Evolutionary conservation across 2,888 invertebrate genomes (phyloP), one percentile per base, ranked within the genome.

Genomic region (Pelosia muscerda): DNA sequence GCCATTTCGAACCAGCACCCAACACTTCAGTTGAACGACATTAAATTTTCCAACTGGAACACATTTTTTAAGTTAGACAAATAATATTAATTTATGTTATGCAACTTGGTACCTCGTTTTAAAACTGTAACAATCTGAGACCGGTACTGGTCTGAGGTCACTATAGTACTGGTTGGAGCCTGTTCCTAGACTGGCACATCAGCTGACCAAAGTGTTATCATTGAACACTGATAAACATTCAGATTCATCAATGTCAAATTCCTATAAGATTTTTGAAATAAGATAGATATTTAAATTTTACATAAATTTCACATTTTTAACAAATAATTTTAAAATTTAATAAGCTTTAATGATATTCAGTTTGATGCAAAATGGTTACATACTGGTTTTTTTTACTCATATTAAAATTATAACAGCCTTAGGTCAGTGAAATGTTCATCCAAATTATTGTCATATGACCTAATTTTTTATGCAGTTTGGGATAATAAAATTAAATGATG

Each of bases 201-300:
- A 87, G 87, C 86, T 88, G 88, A 88, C 78, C 77, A 69, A 15
- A 58, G 65, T 66, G 49, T 67, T 84, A 86, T 87, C 85, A 84
- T 57, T 76, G 71, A 69, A 64, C 42, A 73, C 72, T 82, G 86
- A 84, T 87, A 87, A 86, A 74, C n/a, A 71, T 78, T 58, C 57
- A 73, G 77, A 90, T 90, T 87, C 81, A 88, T 91, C 91, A 90
- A 79, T 87, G 88, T 88, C 89, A 87, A n/a, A 72, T 67, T 19
- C 49, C 8, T n/a, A 4, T 55, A 15, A 54, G 23, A 54, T 54
- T 25, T 54, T 23, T 54, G 4, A 54, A 22, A 53, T 22, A 8
- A 49, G 49, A 49, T 49, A n/a, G n/a, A 49, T n/a, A 49, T 49
- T 19, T n/a, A 49, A 49, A 49, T 49, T 49, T 6, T n/a, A 19